phyloP scores from a whole-genome alignment of 2,797 vertebrate genomes.

The Diglossa cyanea region DNA sequence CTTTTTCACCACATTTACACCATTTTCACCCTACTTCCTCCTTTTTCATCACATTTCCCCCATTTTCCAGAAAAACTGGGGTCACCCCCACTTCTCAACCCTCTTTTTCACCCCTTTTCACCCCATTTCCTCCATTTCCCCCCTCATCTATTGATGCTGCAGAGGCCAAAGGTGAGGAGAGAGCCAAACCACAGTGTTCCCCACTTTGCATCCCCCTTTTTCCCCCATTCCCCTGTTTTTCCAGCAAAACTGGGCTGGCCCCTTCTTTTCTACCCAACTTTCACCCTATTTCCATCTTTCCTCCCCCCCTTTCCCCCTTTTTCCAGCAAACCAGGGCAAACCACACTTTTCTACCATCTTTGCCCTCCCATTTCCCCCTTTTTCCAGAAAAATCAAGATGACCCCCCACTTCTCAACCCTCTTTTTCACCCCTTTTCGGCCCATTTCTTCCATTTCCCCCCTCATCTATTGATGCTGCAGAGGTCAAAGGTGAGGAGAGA shows the following conservation, averaged over 20 bases:
- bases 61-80: neutral
- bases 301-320: neutral
- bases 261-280: neutral
- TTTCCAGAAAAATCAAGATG: neutral
- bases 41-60: neutral
- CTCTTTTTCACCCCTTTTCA: neutral
- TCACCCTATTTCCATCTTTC: neutral
- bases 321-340: neutral
- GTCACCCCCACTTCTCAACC: neutral
- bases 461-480: neutral
- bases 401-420: neutral
- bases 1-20: neutral
- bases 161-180: neutral
- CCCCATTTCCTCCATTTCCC: neutral
- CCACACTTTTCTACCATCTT: neutral
- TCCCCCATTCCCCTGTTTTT: neutral
- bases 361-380: neutral
- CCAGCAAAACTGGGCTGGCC: accelerated
- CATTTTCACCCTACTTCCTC: neutral
- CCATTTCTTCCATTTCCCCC: neutral
- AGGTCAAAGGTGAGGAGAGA: neutral
- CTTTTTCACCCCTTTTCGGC: neutral
- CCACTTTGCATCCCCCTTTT: neutral
- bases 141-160: neutral
- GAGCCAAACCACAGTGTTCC: neutral